Evolutionary conservation across 2,888 invertebrate genomes (phyloP).

Genomic region (Proisotoma minuta): DNA sequence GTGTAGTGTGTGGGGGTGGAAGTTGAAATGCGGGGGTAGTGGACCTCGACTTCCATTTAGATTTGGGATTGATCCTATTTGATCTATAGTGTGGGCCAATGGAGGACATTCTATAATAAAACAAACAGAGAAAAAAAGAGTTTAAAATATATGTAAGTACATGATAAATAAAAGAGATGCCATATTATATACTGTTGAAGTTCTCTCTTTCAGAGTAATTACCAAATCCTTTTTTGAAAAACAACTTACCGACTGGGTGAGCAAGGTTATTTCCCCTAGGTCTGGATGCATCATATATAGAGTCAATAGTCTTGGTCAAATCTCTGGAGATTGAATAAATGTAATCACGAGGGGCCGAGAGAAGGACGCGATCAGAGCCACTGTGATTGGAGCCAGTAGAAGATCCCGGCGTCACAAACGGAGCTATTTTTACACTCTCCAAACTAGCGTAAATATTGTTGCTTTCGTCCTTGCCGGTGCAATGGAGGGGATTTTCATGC

Average conservation of each 20-base stretch:
- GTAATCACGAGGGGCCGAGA: constrained; percentile 47
- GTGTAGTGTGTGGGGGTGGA: constrained; percentile 46
- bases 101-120: constrained; percentile 39
- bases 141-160: neutral
- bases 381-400: constrained; percentile 47
- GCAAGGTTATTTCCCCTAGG: constrained; percentile 46
- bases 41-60: constrained; percentile 44
- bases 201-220: too few relatives aligned
- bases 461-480: constrained; percentile 46
- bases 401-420: constrained; percentile 46
- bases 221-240: too few relatives aligned
- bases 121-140: neutral
- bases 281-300: constrained; percentile 48
- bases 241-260: constrained; percentile 45
- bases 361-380: constrained; percentile 47
- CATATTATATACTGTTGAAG: too few relatives aligned
- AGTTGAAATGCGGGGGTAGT: constrained; percentile 43
- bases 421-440: constrained; percentile 47
- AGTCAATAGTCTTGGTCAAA: constrained; percentile 48
- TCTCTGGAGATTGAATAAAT: constrained; percentile 48
- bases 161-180: neutral
- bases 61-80: constrained; percentile 48
- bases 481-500: constrained; percentile 46
- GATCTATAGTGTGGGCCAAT: constrained; percentile 47
- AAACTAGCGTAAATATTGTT: constrained; percentile 48